A percentile compares a stretch with the other conserved stretches of the same genome.
Conservation (phyloP, 1,140 invertebrate genomes). For the Rhyacophila brunnea region DNA sequence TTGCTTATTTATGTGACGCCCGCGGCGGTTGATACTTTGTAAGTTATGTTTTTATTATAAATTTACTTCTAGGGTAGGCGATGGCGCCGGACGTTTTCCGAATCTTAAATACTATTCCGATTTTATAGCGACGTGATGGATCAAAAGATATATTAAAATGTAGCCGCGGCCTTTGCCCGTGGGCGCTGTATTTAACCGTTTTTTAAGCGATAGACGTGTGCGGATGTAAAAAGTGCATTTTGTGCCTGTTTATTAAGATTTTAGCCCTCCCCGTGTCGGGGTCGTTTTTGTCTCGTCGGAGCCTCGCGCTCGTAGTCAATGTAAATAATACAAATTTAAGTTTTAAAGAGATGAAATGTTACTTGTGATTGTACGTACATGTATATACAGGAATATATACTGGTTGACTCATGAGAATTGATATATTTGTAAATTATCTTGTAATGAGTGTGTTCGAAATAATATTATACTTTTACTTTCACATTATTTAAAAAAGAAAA, state of each 20-base stretch:
- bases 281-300: conserved; percentile 9
- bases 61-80: conserved; percentile 33
- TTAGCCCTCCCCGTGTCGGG: conserved; percentile 13
- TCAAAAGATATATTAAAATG: conserved; percentile 19
- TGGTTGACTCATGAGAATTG: conserved; percentile 51
- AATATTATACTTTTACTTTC: conserved; percentile 52
- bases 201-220: conserved; percentile 34
- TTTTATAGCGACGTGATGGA: conserved; percentile 29
- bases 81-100: conserved; percentile 28
- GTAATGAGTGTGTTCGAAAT: conserved; percentile 48
- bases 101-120: conserved; percentile 28
- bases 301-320: conserved; percentile 48
- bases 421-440: conserved; percentile 55
- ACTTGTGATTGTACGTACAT: conserved; percentile 47
- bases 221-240: conserved; percentile 2
- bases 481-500: conserved; percentile 52
- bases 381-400: conserved; percentile 56
- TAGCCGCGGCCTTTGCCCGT: no score
- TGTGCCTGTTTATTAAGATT: not conserved
- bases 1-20: conserved; percentile 26
- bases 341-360: conserved; percentile 44
- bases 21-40: conserved; percentile 25
- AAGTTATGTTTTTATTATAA: conserved; percentile 33
- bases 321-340: conserved; percentile 52
- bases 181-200: conserved; percentile 23